Conservation (phyloP, 2,113 vertebrate species). For the Danionella cerebrum region DNA sequence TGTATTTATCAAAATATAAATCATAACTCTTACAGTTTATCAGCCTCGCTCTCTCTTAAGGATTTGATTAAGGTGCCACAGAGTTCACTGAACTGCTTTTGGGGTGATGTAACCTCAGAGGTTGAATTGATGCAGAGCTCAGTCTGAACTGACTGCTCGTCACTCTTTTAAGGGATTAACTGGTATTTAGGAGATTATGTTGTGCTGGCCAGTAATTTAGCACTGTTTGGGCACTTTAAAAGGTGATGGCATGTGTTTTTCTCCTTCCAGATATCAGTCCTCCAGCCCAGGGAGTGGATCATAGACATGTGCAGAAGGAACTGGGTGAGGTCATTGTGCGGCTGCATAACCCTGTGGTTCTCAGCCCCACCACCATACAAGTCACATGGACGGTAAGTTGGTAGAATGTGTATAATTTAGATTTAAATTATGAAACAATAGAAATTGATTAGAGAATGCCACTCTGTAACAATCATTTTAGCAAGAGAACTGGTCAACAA, state of each 20-base stretch:
- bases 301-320: constrained; percentile 96
- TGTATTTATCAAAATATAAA: too few species aligned
- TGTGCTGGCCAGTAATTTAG: not conserved
- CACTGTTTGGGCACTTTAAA: not conserved
- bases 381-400: constrained; percentile 97
- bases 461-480: too few species aligned
- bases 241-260: not conserved
- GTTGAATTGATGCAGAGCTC: constrained; percentile 1
- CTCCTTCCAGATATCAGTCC: constrained; percentile 86
- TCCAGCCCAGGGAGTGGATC: constrained; percentile 94
- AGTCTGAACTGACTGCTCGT: not conserved
- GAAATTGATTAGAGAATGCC: too few species aligned
- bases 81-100: constrained; percentile 48
- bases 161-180: not conserved
- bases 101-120: constrained; percentile 36
- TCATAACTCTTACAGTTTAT: not conserved
- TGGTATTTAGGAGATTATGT: constrained; percentile 12
- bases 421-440: too few species aligned
- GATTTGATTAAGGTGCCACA: constrained; percentile 55
- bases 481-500: too few species aligned
- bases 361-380: constrained; percentile 88
- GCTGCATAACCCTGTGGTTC: constrained; percentile 85
- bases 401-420: too few species aligned
- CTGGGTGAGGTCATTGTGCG: constrained; percentile 91
- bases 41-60: not conserved